Base-by-base conservation (phyloP, 2,113 vertebrate species). In the Microcebus jonahi region DNA sequence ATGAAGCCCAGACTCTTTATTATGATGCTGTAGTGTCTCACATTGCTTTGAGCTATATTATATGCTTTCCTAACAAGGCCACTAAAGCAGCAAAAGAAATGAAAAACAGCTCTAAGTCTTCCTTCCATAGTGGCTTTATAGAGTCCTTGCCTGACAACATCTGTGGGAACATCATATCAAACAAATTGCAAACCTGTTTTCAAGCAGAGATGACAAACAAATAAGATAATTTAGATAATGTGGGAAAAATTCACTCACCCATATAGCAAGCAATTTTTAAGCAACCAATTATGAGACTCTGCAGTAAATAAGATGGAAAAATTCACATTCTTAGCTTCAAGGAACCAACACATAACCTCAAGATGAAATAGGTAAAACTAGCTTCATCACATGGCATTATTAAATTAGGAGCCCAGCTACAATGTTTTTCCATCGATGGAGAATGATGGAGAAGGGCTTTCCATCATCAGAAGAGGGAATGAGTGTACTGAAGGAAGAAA, bases 101-200 rank as follows among this genome's bases (percentile, higher is more conserved):
- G 18, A 86, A 90, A 96, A 76, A n/a, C 20, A 87, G 21, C 67
- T 89, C 65, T 85, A 90, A 92, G 85, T 90, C 70, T 92, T 65
- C 57, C 39, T 96, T 92, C 59, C 11, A 29, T 14, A 5, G 34
- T 14, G 23, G 3, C 13, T 92, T 92, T 95, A 83, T 82, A 92
- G n/a, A 70, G 67, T 15, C 25, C 48, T 90, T 88, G 53, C 27
- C 48, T 83, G 10, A 59, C 48, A 90, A 48, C 48, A 94, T 92
- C 81, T 92, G 59, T 90, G 85, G 36, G 11, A 95, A 77, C 42
- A 59, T 31, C 63, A 29, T 50, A 48, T 31, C 59, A 90, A 87
- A 80, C 12, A 80, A 96, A 21, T 61, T 50, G 20, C 23, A 75
- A 75, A 42, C 8, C 57, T 92, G 10, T 81, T 91, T 91, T 90